A percentile compares a stretch with the other conserved stretches of the same genome.
Conservation (phyloP, 2,797 vertebrate species). For the Enteromius radiatus region DNA sequence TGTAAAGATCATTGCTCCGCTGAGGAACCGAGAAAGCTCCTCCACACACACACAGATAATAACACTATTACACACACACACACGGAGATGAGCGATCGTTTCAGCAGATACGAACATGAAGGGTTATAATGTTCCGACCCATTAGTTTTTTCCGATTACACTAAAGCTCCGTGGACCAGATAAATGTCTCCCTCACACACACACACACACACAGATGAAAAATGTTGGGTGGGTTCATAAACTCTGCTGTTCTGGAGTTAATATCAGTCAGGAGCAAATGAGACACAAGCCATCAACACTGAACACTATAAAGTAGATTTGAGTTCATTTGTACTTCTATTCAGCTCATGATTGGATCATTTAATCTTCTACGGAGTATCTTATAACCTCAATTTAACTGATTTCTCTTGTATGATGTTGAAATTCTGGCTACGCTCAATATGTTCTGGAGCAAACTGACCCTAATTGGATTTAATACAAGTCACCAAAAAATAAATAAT, state of each 20-base stretch:
- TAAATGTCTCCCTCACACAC: background rate
- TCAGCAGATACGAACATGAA: constrained; percentile 25
- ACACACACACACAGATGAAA: background rate
- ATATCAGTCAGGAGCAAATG: background rate
- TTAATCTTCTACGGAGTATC: background rate
- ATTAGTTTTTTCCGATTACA: constrained; percentile 44
- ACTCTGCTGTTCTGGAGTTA: background rate
- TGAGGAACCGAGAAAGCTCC: background rate
- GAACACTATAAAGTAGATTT: background rate
- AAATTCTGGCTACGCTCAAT: background rate
- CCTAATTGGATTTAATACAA: background rate
- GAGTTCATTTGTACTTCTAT: background rate
- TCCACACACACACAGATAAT: background rate
- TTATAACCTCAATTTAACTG: background rate
- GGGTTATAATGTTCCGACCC: constrained; percentile 47
- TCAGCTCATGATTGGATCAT: background rate
- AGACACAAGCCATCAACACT: background rate
- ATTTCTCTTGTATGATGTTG: background rate
- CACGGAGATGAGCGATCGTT: constrained; percentile 9
- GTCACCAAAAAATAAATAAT: background rate
- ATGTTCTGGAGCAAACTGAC: background rate
- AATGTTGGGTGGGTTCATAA: background rate
- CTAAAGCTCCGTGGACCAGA: constrained; percentile 21
- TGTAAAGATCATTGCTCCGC: background rate
- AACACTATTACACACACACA: background rate